Conservation (phyloP, 2,797 vertebrate genomes). For the Urophycis tenuis region DNA sequence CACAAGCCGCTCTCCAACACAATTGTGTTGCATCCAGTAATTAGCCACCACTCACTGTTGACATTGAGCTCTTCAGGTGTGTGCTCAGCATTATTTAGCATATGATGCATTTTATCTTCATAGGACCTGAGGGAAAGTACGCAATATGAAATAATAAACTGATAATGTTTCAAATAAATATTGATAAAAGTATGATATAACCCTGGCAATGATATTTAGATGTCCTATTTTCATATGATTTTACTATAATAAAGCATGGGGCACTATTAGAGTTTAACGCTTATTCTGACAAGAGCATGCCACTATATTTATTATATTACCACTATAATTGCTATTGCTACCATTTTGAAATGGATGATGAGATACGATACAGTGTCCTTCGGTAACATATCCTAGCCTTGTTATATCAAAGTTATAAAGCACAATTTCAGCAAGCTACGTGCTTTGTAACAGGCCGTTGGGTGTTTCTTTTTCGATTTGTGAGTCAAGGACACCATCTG, state of each 20-base stretch:
- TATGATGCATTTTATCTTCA: no score
- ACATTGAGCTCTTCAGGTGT: background rate
- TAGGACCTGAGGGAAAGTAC: no score
- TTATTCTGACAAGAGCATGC: no score
- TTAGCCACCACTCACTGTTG: no score
- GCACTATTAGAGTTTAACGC: background rate
- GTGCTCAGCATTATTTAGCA: no score
- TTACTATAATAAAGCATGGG: background rate
- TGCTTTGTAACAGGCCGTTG: slow-evolving; percentile 41
- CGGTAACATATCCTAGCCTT: background rate
- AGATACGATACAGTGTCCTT: slow-evolving; percentile 11
- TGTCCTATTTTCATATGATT: background rate
- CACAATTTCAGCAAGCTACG: slow-evolving; percentile 31
- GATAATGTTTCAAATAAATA: no score
- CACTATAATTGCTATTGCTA: no score
- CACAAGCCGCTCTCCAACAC: background rate
- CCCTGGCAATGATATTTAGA: background rate
- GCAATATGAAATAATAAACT: no score
- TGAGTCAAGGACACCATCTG: slow-evolving; percentile 67
- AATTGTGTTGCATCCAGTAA: background rate
- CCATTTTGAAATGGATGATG: background rate
- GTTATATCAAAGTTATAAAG: slow-evolving; percentile 27
- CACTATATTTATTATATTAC: no score
- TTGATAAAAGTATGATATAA: background rate
- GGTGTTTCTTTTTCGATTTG: slow-evolving; percentile 42